These are phyloP conservation scores for Nycteola revayana DNA, from an alignment of 2,888 invertebrate genomes.

Conservation along the genomic window DNA sequence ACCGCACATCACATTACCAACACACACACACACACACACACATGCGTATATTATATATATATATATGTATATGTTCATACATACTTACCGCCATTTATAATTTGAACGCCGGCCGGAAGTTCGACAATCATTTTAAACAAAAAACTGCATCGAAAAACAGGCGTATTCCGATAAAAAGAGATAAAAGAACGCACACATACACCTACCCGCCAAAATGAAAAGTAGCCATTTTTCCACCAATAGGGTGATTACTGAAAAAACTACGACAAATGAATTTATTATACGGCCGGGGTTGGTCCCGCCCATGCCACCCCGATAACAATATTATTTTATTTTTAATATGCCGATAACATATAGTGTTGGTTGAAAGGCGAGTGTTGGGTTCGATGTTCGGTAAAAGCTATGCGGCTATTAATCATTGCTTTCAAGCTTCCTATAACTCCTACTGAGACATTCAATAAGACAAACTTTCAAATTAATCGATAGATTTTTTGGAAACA, in stretches of 20 bases:
- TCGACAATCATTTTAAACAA: conserved; percentile 28
- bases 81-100: not conserved
- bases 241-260: conserved; percentile 77
- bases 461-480: too few relatives aligned
- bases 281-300: conserved; percentile 45
- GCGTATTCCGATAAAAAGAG: conserved; percentile 55
- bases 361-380: conserved; percentile 10
- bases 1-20: too few relatives aligned
- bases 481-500: too few relatives aligned
- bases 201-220: conserved; percentile 58
- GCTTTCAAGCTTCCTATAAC: too few relatives aligned
- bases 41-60: too few relatives aligned
- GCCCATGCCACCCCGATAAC: conserved; percentile 42
- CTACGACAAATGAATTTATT: conserved; percentile 79
- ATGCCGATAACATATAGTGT: conserved; percentile 35
- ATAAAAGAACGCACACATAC: conserved; percentile 51
- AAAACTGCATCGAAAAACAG: conserved; percentile 41
- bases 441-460: too few relatives aligned
- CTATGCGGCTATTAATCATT: too few relatives aligned
- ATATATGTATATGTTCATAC: too few relatives aligned
- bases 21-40: too few relatives aligned
- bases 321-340: conserved; percentile 69
- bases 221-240: conserved; percentile 79
- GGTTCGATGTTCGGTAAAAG: not conserved
- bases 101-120: not conserved